These are phyloP conservation scores for Cephalopterus ornatus DNA, from an alignment of 2,113 vertebrate species.

Conservation along the genomic window DNA sequence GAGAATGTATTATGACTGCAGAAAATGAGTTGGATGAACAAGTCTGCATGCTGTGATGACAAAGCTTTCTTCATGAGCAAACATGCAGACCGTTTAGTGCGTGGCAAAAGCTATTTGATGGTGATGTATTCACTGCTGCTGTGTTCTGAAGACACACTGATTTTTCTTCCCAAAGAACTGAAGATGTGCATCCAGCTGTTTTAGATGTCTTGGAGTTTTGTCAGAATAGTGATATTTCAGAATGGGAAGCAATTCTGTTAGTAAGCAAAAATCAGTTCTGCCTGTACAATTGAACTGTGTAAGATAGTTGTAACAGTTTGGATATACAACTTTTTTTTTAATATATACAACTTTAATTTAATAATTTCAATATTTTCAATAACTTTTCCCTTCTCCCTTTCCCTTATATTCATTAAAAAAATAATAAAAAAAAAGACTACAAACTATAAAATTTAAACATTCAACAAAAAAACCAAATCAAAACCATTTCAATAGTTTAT, in stretches of 20 bases:
- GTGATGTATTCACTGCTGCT: background rate
- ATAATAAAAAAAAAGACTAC: too few species aligned
- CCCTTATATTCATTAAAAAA: too few species aligned
- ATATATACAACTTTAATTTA: too few species aligned
- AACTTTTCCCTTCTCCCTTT: too few species aligned
- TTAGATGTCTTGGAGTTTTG: background rate
- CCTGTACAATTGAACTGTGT: background rate
- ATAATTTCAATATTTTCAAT: too few species aligned
- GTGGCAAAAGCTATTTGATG: background rate
- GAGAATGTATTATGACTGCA: background rate
- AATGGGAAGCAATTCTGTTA: background rate
- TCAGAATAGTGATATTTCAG: background rate
- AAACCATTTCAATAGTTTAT: too few species aligned
- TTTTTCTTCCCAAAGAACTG: background rate
- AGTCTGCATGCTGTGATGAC: background rate
- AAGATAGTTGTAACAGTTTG: too few species aligned
- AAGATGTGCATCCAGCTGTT: background rate
- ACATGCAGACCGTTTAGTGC: background rate
- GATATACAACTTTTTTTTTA: too few species aligned
- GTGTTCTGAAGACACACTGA: background rate
- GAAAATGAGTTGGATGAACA: background rate
- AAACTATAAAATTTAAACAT: too few species aligned
- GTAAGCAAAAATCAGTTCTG: background rate
- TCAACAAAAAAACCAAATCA: too few species aligned
- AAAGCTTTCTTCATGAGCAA: background rate